A percentile compares a stretch with the other conserved stretches of the same genome.
phyloP scores from a whole-genome alignment of 2,888 invertebrate species.

The Himalopsyche tibetana region DNA sequence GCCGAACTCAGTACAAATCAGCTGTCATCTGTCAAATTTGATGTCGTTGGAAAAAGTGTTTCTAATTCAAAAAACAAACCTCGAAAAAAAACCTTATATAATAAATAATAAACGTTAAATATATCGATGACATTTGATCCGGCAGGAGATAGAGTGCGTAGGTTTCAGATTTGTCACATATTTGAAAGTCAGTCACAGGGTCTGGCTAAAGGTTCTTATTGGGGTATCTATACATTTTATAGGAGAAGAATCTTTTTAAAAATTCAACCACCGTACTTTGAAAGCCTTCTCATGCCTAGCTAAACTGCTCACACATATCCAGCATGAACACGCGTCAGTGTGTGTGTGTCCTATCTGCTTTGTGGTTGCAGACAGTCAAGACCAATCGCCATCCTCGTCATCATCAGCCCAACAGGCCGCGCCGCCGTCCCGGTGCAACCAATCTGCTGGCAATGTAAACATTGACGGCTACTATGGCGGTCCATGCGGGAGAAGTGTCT shows the following conservation, averaged over 20 bases:
- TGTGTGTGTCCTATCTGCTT: slow-evolving; percentile 57
- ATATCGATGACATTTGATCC: too few species aligned
- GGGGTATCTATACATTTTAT: background rate
- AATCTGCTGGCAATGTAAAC: slow-evolving; percentile 65
- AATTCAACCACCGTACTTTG: background rate
- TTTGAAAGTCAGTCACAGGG: too few species aligned
- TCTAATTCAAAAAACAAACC: too few species aligned
- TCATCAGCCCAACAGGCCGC: slow-evolving; percentile 41
- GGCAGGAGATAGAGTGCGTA: too few species aligned
- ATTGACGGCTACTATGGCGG: slow-evolving; percentile 51
- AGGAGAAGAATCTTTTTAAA: background rate
- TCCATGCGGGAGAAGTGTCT: slow-evolving; percentile 35
- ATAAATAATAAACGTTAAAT: too few species aligned
- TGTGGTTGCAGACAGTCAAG: slow-evolving; percentile 65
- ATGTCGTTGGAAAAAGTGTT: too few species aligned
- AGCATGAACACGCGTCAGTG: slow-evolving; percentile 38
- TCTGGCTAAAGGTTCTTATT: too few species aligned
- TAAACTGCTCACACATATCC: slow-evolving; percentile 23
- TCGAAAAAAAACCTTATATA: too few species aligned
- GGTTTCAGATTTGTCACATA: too few species aligned
- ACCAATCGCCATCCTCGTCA: slow-evolving; percentile 46
- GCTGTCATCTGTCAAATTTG: too few species aligned
- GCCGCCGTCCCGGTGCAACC: slow-evolving; percentile 53
- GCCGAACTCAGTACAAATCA: too few species aligned
- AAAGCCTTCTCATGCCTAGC: background rate